These are phyloP conservation scores for Brachynemurus nebulosus DNA, from an alignment of 2,888 invertebrate species.

Conservation along the genomic window DNA sequence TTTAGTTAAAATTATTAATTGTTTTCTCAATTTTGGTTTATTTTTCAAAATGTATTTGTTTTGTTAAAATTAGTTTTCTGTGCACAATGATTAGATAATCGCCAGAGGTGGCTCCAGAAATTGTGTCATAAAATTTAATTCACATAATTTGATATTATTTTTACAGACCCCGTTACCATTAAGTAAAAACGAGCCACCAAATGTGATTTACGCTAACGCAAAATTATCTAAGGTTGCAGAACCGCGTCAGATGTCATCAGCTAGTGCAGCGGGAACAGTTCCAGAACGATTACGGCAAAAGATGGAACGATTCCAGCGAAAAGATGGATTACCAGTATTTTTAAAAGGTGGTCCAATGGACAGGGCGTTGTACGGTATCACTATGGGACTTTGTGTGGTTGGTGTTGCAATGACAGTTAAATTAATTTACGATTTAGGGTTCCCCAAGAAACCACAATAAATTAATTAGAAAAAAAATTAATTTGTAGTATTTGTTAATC, in stretches of 20 bases:
- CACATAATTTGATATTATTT: constrained; percentile 26
- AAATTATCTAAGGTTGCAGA: constrained; percentile 1
- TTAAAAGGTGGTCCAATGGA: constrained; percentile 19
- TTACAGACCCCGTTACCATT: constrained; percentile 7
- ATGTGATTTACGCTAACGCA: constrained; percentile 10
- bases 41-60: background rate
- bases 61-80: too few species aligned
- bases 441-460: constrained; percentile 9
- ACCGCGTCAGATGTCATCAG: constrained; percentile 23
- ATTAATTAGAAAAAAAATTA: too few species aligned
- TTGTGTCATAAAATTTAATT: background rate
- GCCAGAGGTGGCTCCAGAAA: too few species aligned
- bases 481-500: too few species aligned
- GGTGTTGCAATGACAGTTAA: constrained; percentile 27
- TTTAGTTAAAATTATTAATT: background rate
- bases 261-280: constrained; percentile 30
- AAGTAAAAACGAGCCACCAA: constrained; percentile 8
- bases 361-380: constrained; percentile 28
- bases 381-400: constrained; percentile 31
- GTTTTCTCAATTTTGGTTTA: background rate
- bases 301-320: constrained; percentile 21
- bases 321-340: constrained; percentile 17
- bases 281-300: constrained; percentile 3
- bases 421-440: constrained; percentile 9
- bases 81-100: too few species aligned